phyloP scores from a whole-genome alignment of 2,888 invertebrate genomes.

The Amphimallon solstitiale region DNA sequence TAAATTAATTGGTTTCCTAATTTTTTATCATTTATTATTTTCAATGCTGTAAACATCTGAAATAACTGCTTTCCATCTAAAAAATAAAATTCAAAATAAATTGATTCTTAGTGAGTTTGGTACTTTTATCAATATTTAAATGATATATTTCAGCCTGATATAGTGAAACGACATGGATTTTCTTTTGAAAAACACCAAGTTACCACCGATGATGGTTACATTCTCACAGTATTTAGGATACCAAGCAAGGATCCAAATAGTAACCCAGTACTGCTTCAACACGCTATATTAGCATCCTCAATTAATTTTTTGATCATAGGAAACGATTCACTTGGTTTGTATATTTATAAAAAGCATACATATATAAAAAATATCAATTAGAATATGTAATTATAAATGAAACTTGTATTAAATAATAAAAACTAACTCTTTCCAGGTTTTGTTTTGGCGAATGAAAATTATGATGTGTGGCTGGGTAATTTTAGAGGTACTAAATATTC shows the following conservation, averaged over 20 bases:
- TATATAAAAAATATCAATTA: too few species aligned
- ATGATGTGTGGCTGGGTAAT: conserved; percentile 66
- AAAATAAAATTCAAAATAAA: too few species aligned
- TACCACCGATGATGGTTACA: conserved; percentile 62
- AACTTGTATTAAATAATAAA: too few species aligned
- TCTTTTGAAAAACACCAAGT: conserved; percentile 58
- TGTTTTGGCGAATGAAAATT: conserved; percentile 64
- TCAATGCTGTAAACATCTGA: too few species aligned
- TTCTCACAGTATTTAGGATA: conserved; percentile 60
- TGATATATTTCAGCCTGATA: conserved; percentile 60
- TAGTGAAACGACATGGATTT: conserved; percentile 59
- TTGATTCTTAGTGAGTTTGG: too few species aligned
- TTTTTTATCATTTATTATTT: too few species aligned
- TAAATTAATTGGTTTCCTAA: too few species aligned
- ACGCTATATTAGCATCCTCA: conserved; percentile 56
- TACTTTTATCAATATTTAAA: too few species aligned
- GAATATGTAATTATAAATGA: too few species aligned
- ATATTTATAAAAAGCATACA: too few species aligned
- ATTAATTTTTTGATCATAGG: conserved; percentile 57
- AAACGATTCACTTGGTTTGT: conserved; percentile 53
- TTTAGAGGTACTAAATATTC: conserved; percentile 50
- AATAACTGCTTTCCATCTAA: too few species aligned
- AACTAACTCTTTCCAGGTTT: conserved; percentile 49
- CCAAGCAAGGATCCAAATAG: conserved; percentile 49
- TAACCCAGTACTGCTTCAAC: conserved; percentile 57